Base-by-base conservation (phyloP, 2,113 vertebrate genomes). In the Hippocampus comes region DNA sequence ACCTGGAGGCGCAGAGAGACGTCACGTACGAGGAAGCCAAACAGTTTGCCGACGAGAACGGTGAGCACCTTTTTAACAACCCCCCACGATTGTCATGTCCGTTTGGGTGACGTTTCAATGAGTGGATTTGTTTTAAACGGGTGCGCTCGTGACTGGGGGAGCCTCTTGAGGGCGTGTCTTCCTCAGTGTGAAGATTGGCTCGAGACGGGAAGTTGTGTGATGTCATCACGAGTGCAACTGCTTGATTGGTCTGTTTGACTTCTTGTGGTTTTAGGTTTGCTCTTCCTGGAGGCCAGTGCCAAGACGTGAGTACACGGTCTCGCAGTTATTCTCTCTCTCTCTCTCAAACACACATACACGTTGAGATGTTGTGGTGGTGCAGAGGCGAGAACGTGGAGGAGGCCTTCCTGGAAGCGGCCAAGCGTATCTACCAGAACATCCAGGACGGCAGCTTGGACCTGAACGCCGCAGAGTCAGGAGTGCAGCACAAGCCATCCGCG, bases 381-480 rank as follows among this genome's bases (percentile, higher is more conserved):
- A 99, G 97, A 56, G 97, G 97, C 21, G 97, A 99, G 92, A 99
- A 99, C 0, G 97, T 99, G 7, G 97, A 99, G 90, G 97, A 99
- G 4, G 97, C 97, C 0, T 99, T 99, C 91, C 93, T 99, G 88
- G 97, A 99, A 91, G 96, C 97, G 3, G 96, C 96, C 67, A 99
- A 99, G 94, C 99, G 98, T 81, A 98, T 99, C 92, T 99, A 98
- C 89, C 97, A 99, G 95, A 99, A 99, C 77, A 99, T 99, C 89
- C 97, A 99, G 86, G 97, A 99, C 1, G 97, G 97, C 69, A 99
- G 97, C 91, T 92, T 99, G 93, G 97, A 99, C 89, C 95, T 98
- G 91, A 99, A 99, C 20, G 97, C 96, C 0, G 97, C 97, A 0
- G 97, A 99, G 76, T 99, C 97, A 0, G 97, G 97, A 0, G 97